Evolutionary conservation across 2,888 invertebrate genomes (phyloP).

Genomic region (Epicampocera succincta): DNA sequence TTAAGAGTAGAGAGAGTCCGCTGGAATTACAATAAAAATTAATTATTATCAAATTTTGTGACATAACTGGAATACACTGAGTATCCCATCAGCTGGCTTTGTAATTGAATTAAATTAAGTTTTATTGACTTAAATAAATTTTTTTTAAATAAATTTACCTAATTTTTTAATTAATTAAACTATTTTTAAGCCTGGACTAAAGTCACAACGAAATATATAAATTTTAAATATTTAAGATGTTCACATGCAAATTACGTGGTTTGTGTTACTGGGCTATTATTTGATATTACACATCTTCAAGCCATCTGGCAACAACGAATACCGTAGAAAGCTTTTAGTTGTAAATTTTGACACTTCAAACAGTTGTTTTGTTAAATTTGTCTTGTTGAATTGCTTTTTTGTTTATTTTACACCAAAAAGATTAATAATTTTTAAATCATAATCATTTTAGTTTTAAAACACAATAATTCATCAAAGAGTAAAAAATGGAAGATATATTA

Average conservation of each 20-base stretch:
- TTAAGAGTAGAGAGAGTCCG: neutral
- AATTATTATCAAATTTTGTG: neutral
- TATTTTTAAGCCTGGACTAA: no score
- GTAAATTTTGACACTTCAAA: neutral
- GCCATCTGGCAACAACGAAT: conserved; percentile 11
- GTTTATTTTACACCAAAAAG: conserved; percentile 27
- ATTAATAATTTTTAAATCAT: conserved; percentile 22
- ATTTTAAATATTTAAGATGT: no score
- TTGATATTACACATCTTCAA: no score
- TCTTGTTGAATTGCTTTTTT: conserved; percentile 45
- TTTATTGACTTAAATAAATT: no score
- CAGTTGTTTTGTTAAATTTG: conserved; percentile 52
- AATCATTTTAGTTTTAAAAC: conserved; percentile 19
- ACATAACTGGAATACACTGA: no score
- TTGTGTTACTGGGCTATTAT: no score
- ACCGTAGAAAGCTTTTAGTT: conserved; percentile 8
- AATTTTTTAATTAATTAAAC: no score
- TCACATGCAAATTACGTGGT: no score
- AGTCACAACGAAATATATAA: no score
- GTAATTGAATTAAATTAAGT: no score
- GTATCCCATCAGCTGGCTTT: no score
- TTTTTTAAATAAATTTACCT: no score
- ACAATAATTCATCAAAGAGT: neutral
- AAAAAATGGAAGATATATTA: conserved; percentile 64
- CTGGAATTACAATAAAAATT: conserved; percentile 7